These are phyloP conservation scores for Nemopilema nomurai DNA, from an alignment of 30 jellyfish, hydroid and myxozoan species.

Conservation along the genomic window DNA sequence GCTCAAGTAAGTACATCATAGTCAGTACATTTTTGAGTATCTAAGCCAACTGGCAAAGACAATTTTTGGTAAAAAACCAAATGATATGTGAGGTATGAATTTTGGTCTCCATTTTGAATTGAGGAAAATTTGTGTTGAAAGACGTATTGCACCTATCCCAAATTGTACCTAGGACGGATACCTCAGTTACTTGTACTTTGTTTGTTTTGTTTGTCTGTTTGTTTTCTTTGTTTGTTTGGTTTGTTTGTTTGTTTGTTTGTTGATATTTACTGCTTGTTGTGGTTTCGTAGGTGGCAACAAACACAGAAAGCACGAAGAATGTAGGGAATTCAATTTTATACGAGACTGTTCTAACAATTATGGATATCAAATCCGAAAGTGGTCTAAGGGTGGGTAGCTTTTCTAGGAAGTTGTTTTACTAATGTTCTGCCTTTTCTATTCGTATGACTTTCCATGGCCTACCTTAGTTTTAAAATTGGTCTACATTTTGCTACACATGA, in stretches of 20 bases:
- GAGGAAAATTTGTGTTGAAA: not conserved
- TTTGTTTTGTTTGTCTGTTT: too few relatives aligned
- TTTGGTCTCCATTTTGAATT: not conserved
- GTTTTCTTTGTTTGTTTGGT: too few relatives aligned
- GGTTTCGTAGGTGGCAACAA: constrained; percentile 89
- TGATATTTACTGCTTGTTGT: not conserved
- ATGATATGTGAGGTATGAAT: too few relatives aligned
- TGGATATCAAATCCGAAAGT: constrained; percentile 99
- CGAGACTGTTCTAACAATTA: constrained; percentile 95
- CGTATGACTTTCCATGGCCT: too few relatives aligned
- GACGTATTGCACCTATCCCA: not conserved
- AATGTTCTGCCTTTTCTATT: too few relatives aligned
- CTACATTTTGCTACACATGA: too few relatives aligned
- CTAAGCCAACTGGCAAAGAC: too few relatives aligned
- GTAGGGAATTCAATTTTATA: constrained; percentile 97
- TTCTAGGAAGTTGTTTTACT: not conserved
- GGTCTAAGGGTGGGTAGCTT: constrained; percentile 91
- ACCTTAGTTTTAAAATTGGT: too few relatives aligned
- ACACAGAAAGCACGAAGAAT: constrained; percentile 94
- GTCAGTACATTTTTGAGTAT: too few relatives aligned
- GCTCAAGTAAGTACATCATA: constrained; percentile 80
- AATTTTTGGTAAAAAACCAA: too few relatives aligned
- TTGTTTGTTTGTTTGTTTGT: not conserved
- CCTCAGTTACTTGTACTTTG: too few relatives aligned
- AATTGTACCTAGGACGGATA: too few relatives aligned